phyloP scores from a whole-genome alignment of 1,140 invertebrate genomes.

The Melitaea cinxia region DNA sequence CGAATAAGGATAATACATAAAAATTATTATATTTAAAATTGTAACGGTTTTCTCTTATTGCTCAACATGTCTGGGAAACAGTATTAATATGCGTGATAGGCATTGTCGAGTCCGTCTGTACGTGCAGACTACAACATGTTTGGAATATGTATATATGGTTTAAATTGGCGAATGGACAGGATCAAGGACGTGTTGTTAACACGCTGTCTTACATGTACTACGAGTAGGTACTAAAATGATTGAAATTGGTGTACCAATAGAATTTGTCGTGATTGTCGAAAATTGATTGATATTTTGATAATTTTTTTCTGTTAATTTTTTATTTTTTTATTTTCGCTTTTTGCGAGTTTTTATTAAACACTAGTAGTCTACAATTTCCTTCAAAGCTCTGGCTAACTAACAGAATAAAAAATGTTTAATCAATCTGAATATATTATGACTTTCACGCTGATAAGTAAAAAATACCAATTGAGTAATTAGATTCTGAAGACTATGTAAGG shows the following conservation, averaged over 20 bases:
- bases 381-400: no score
- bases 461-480: no score
- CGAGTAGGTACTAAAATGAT: no score
- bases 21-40: conserved; percentile 18
- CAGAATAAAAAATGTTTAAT: no score
- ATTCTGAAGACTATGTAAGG: no score
- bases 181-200: conserved; percentile 14
- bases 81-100: conserved; percentile 21
- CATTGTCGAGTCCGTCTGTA: conserved; percentile 17
- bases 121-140: conserved; percentile 21
- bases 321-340: no score
- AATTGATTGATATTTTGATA: no score
- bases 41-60: conserved; percentile 26
- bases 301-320: no score
- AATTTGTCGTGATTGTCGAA: background rate
- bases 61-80: conserved; percentile 26
- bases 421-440: no score
- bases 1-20: background rate
- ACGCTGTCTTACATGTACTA: background rate
- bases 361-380: no score
- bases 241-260: background rate
- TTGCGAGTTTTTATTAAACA: no score
- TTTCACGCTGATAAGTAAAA: no score
- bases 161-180: conserved; percentile 18
- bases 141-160: conserved; percentile 15